Evolutionary conservation across 2,797 vertebrate genomes (phyloP), one percentile per base, ranked within the genome.

Genomic region (Anguilla anguilla): DNA sequence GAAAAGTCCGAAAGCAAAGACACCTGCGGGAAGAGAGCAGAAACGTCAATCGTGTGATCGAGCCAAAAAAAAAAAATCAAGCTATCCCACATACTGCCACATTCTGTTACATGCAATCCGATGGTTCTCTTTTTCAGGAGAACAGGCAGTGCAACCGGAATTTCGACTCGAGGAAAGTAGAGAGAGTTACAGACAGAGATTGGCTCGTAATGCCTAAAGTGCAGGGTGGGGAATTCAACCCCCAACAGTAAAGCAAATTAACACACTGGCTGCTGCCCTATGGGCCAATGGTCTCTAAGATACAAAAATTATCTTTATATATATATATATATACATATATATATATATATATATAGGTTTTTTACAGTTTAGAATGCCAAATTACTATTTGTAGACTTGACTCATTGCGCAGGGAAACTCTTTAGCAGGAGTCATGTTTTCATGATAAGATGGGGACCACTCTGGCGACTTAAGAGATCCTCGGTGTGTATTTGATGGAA

Each of bases 1-100:
- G 93, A 99, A 99, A 93, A 99, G 96, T 89, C 98, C 98, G 90
- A 99, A 99, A 0, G 98, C 98, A 94, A 99, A 99, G 87, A 99
- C 98, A 90, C 98, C 98, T 99, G 93, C 67, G 93, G 87, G 91
- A 93, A 89, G 91, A 90, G 86, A 0, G 84, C 88, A 84, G 51
- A 85, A 85, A 88, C 25, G 59, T 88, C 46, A n/a, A 51, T 49
- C 22, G 13, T 51, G 9, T 82, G 22, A 51, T 51, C 7, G 6
- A 13, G 22, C 39, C 39, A 39, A 39, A 39, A n/a, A 39, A 39
- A n/a, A 3, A 82, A 51, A 82, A 22, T 82, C 22, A 49, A 51
- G 46, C 22, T 11, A 82, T 13, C 39, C 15, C 17, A 43, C 0
- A 31, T 77, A 17, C 35, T 6, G 35, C 13, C 35, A 19, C 13